A percentile compares a stretch with the other conserved stretches of the same genome.
These are phyloP conservation scores for Noctua fimbriata DNA, from an alignment of 2,888 invertebrate genomes.

Conservation along the genomic window DNA sequence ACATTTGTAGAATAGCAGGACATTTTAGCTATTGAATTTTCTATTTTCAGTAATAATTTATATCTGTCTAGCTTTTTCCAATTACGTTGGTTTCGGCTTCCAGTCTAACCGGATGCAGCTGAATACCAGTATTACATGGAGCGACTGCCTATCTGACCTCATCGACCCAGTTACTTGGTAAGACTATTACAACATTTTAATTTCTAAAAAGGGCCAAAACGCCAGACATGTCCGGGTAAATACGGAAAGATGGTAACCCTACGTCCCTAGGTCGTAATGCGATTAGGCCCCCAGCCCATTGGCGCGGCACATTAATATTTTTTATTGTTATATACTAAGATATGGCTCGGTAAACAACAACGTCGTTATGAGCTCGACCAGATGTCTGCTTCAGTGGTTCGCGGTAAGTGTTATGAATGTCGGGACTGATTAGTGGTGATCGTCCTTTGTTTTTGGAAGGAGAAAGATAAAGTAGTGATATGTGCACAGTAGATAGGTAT, in stretches of 20 bases:
- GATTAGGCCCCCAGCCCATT: slow-evolving; percentile 82
- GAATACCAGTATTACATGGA: background rate
- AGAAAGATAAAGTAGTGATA: background rate
- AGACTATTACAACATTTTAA: background rate
- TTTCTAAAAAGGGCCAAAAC: background rate
- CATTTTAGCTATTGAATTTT: background rate
- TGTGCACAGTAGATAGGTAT: background rate
- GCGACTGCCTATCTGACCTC: background rate
- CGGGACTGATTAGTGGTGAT: slow-evolving; percentile 47
- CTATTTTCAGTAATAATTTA: background rate
- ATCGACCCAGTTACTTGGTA: background rate
- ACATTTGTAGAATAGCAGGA: background rate
- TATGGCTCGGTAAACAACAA: slow-evolving; percentile 87
- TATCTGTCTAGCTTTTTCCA: background rate
- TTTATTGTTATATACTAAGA: slow-evolving; percentile 85
- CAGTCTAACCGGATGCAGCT: background rate
- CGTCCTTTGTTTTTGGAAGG: slow-evolving; percentile 41
- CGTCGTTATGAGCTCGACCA: slow-evolving; percentile 78
- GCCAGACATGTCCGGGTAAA: background rate
- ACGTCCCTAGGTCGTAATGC: slow-evolving; percentile 77
- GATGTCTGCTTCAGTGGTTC: slow-evolving; percentile 71
- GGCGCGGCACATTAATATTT: slow-evolving; percentile 87
- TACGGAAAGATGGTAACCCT: background rate
- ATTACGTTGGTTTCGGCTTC: background rate
- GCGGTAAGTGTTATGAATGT: slow-evolving; percentile 64